Conservation (phyloP, 2,113 vertebrate species). For the Plotosus lineatus region DNA sequence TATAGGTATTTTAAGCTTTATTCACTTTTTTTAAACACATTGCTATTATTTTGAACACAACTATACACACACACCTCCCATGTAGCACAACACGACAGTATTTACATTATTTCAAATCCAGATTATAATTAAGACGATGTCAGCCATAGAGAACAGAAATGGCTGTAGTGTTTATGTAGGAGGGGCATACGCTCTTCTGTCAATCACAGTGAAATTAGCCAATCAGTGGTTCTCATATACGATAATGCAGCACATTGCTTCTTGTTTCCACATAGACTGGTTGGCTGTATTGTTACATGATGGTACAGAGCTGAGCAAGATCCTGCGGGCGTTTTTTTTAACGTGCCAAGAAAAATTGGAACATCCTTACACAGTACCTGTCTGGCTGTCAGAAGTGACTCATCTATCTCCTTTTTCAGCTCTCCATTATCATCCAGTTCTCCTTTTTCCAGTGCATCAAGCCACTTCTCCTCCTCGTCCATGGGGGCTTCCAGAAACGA, state of each 20-base stretch:
- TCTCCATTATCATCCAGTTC: slow-evolving; percentile 95
- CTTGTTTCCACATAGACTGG: not conserved
- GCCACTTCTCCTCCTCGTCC: slow-evolving; percentile 92
- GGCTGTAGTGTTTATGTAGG: not conserved
- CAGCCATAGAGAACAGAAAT: no score
- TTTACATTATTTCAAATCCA: no score
- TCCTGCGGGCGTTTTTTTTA: not conserved
- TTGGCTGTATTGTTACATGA: not conserved
- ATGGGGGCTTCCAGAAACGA: slow-evolving; percentile 75
- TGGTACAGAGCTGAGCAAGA: no score
- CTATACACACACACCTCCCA: no score
- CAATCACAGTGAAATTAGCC: not conserved
- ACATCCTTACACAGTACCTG: slow-evolving; percentile 72
- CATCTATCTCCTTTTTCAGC: slow-evolving; percentile 91
- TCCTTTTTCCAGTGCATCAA: slow-evolving; percentile 91
- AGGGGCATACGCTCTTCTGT: not conserved
- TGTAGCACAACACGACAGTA: not conserved
- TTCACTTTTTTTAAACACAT: no score
- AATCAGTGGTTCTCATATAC: no score
- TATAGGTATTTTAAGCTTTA: no score
- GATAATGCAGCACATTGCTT: no score
- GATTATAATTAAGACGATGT: not conserved
- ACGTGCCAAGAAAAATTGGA: not conserved
- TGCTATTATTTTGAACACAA: no score
- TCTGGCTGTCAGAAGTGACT: slow-evolving; percentile 87